Evolutionary conservation across 2,113 vertebrate species (phyloP).

Genomic region (Amblyopsis rosae): DNA sequence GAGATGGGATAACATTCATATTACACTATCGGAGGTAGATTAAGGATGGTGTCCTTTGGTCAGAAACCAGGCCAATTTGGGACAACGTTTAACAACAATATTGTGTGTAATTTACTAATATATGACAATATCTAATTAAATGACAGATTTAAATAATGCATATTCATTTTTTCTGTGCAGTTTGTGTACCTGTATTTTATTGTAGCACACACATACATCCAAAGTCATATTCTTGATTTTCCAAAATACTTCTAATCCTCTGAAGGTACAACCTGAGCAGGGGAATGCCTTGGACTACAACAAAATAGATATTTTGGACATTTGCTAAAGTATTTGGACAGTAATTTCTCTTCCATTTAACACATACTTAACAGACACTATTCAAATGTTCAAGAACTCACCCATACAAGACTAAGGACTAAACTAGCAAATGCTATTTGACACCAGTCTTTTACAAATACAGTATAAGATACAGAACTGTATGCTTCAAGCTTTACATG

Average conservation of each 20-base stretch:
- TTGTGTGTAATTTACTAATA: too few species aligned
- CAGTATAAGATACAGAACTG: constrained; percentile 7
- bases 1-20: constrained; percentile 43
- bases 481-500: constrained; percentile 29
- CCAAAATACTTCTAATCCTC: not conserved
- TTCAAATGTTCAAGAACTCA: not conserved
- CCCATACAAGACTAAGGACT: not conserved
- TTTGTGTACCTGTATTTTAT: not conserved
- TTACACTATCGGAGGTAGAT: constrained; percentile 52
- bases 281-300: too few species aligned
- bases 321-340: too few species aligned
- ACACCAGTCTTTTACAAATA: not conserved
- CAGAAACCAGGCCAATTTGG: not conserved
- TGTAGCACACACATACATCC: too few species aligned
- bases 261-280: too few species aligned
- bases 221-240: not conserved
- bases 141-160: not conserved
- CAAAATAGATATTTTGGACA: too few species aligned
- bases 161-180: constrained; percentile 24
- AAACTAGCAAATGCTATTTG: too few species aligned
- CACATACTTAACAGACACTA: too few species aligned
- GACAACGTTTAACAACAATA: not conserved
- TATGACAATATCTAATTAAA: too few species aligned
- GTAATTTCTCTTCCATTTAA: too few species aligned
- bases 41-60: constrained; percentile 3